Evolutionary conservation across 1,140 invertebrate species (phyloP), one percentile per base, ranked within the genome.

Genomic region (Drosophila sproati): DNA sequence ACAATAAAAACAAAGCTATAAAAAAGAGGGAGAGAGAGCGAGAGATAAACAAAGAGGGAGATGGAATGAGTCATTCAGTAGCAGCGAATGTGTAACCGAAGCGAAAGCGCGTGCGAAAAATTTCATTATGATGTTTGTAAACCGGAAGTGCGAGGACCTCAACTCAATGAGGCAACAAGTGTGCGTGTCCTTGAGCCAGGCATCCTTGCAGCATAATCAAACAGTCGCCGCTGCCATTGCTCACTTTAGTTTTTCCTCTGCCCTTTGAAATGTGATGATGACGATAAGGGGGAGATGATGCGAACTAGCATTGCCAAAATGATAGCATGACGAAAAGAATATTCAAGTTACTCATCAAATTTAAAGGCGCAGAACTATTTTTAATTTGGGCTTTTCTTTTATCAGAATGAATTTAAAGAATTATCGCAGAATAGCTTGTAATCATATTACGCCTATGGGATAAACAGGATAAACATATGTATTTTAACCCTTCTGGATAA

Each of bases 121-220:
- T 64, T 69, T 80, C 73, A 74, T 82, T 60, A 79, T 78, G 43
- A 75, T 29, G 80, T 82, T 85, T 72, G 72, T 56, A 0, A 32
- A 48, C 48, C 45, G 41, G 35, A 31, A 20, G 39, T 48, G 67
- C 62, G 57, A 51, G 51, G 8, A 39, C 1, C 8, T 2, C 45
- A 52, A 20, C 7, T 32, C 37, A 54, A 28, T n/a, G 10, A 37
- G 54, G 57, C 68, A 73, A 75, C 67, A 71, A 71, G 62, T 73
- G 74, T 41, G 73, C 7, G 64, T 51, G 61, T 51, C 74, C 77
- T 77, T 73, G 64, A 57, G 54, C 3, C 64, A 10, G 51, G 47
- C 54, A 61, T 59, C 34, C 35, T 54, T 41, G 56, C 48, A 45
- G 51, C 68, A 64, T 64, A 78, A 57, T 67, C 73, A 62, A 67